Evolutionary conservation across 1,140 invertebrate genomes (phyloP).

Genomic region (Battus philenor): DNA sequence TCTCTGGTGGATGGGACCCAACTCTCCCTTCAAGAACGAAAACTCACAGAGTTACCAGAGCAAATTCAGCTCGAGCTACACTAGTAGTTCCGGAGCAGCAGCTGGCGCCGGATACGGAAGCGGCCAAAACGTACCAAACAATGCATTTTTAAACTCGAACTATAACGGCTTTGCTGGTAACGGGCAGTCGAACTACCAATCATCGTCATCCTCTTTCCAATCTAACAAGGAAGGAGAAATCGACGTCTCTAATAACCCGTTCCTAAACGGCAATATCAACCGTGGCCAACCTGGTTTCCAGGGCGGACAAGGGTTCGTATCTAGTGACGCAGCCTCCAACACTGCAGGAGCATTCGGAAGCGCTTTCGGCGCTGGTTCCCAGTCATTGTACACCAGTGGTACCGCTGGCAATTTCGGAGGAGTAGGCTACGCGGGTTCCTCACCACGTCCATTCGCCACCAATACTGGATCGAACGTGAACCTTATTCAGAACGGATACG

Average conservation of each 20-base stretch:
- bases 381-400: constrained; percentile 14
- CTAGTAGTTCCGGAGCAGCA: constrained; percentile 23
- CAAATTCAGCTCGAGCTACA: constrained; percentile 38
- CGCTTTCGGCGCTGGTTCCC: constrained; percentile 17
- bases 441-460: constrained; percentile 44
- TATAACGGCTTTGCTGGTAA: constrained; percentile 8
- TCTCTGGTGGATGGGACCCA: constrained; percentile 76
- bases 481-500: constrained; percentile 45
- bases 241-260: constrained; percentile 42
- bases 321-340: neutral
- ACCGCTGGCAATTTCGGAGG: constrained; percentile 28
- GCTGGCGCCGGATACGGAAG: constrained; percentile 17
- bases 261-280: constrained; percentile 25
- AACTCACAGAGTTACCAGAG: constrained; percentile 37
- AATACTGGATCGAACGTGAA: constrained; percentile 45
- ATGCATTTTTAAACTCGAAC: constrained; percentile 30
- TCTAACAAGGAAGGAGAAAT: constrained; percentile 6
- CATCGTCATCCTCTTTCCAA: constrained; percentile 7
- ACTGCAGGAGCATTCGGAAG: neutral
- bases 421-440: constrained; percentile 43
- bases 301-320: constrained; percentile 19
- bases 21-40: constrained; percentile 72
- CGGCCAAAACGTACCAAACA: constrained; percentile 37
- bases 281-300: constrained; percentile 24
- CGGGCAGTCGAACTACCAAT: neutral